Base-by-base conservation (phyloP, 2,113 vertebrate genomes). In the Tychaedon coryphoeus region DNA sequence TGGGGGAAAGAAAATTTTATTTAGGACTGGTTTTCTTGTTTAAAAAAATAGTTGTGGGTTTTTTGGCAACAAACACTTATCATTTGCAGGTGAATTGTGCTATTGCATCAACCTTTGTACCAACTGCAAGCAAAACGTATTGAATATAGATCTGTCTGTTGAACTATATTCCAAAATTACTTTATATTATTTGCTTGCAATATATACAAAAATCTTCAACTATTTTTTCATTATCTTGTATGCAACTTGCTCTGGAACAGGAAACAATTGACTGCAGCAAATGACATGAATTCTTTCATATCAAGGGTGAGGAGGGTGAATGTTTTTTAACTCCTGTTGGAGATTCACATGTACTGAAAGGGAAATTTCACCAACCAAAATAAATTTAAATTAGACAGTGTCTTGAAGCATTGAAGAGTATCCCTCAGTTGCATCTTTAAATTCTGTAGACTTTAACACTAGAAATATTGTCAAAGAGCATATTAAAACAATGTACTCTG, bases 261-360 rank as follows among this genome's bases (percentile, higher is more conserved):
- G 53, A 90, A 81, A 74, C 1, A 25, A 43, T 36, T 58, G 47
- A 47, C 18, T 25, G 6, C 74, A 79, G 43, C 26, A 82, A 71
- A 65, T 45, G 2, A 64, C 53, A 78, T 0, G 1, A 66, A 7
- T 6, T 61, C 7, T 12, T 72, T 89, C 76, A 19, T 43, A 48
- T 57, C 24, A 64, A 9, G 16, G 33, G 3, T 0, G 0, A 14
- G 10, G 3, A 40, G 16, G 7, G 5, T 22, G 51, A 20, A n/a
- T 33, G 4, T 14, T 65, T 89, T 80, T 57, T 10, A 5, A 75
- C 8, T 26, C 13, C 12, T 43, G 5, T 38, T 72, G 25, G 79
- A 14, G 7, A 10, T 40, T 60, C n/a, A 61, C 23, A 31, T n/a
- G 8, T 40, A 76, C 19, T 57, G 17, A 75, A 75, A 60, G 72